Conservation (phyloP, 2,113 vertebrate genomes). For the Perognathus longimembris region DNA sequence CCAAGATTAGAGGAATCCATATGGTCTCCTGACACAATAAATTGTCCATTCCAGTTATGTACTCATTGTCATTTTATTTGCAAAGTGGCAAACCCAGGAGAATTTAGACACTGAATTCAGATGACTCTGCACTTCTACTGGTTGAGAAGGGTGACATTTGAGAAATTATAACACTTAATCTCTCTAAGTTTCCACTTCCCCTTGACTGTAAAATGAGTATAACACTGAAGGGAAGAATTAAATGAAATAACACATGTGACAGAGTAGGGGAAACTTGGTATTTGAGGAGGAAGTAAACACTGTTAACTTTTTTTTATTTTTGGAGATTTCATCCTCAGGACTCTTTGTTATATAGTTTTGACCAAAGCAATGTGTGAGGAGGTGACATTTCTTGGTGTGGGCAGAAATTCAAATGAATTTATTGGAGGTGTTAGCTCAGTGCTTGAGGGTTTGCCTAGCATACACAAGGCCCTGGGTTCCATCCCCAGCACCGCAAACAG, state of each 20-base stretch:
- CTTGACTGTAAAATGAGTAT: neutral
- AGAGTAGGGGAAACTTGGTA: neutral
- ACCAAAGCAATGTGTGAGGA: neutral
- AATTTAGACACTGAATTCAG: neutral
- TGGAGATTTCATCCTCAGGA: neutral
- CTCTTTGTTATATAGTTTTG: neutral
- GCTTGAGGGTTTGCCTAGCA: too few species aligned
- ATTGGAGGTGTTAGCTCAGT: too few species aligned
- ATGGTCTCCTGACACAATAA: neutral
- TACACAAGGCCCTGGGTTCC: neutral
- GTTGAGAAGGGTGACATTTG: constrained; percentile 13
- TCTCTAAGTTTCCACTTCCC: neutral
- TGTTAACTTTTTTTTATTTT: neutral
- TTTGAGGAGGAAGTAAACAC: neutral
- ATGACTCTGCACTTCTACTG: neutral
- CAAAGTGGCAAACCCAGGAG: neutral
- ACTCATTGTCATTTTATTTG: neutral
- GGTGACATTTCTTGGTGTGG: neutral
- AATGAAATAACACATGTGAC: neutral
- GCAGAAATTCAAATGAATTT: neutral
- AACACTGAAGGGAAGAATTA: neutral
- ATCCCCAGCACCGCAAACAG: too few species aligned
- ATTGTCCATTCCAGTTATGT: neutral
- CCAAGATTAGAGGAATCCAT: neutral
- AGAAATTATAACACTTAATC: constrained; percentile 2